A percentile compares a stretch with the other conserved stretches of the same genome.
phyloP scores from a whole-genome alignment of 2,113 vertebrate species.

The Propithecus coquereli region DNA sequence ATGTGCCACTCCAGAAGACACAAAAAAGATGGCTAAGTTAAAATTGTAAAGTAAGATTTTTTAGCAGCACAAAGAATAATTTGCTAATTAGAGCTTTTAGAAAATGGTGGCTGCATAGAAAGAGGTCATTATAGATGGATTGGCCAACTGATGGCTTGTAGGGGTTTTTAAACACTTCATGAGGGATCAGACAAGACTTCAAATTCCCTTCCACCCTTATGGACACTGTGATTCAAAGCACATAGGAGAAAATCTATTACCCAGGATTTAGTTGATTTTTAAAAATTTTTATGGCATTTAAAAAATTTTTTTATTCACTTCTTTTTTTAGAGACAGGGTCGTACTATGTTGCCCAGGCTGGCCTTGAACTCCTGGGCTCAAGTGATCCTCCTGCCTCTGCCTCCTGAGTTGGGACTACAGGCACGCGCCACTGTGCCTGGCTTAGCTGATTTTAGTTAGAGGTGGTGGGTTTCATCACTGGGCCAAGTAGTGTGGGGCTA shows the following conservation, averaged over 20 bases:
- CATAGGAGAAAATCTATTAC: not conserved
- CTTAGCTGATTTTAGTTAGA: not conserved
- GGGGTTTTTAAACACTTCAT: not conserved
- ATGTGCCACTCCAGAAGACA: not conserved
- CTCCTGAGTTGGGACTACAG: no score
- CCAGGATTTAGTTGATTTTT: not conserved
- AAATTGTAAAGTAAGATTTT: not conserved
- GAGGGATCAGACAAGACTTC: not conserved
- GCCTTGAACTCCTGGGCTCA: no score
- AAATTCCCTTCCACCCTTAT: not conserved
- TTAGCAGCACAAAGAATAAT: not conserved
- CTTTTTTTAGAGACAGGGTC: no score
- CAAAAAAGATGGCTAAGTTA: not conserved
- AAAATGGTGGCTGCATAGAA: not conserved
- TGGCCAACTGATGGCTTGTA: fast-evolving
- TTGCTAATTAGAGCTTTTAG: not conserved
- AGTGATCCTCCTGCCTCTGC: no score
- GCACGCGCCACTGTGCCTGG: no score
- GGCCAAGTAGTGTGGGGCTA: not conserved
- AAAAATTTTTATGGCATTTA: no score
- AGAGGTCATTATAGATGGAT: not conserved
- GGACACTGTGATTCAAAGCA: not conserved
- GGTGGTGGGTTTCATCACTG: not conserved
- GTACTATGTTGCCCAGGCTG: no score
- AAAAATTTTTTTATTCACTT: no score